Conservation (phyloP, 2,888 invertebrate species). For the Hypena proboscidalis region DNA sequence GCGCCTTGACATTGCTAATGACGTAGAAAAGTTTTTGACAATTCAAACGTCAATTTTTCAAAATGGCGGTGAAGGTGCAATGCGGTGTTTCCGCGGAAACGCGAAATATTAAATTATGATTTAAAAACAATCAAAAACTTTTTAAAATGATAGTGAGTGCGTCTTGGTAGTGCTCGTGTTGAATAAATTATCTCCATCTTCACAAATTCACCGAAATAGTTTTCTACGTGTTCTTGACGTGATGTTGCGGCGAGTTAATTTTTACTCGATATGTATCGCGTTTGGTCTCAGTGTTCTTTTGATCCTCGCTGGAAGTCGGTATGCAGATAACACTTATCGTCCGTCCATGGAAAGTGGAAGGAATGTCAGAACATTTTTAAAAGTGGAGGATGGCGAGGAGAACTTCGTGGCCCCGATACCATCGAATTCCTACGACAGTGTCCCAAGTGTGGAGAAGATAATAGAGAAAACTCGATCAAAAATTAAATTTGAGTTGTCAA, state of each 20-base stretch:
- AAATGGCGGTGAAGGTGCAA: slow-evolving; percentile 80
- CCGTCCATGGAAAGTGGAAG: slow-evolving; percentile 74
- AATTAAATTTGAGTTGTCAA: slow-evolving; percentile 70
- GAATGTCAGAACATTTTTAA: slow-evolving; percentile 82
- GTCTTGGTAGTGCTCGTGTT: slow-evolving; percentile 65
- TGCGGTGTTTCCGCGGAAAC: slow-evolving; percentile 84
- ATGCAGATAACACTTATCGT: slow-evolving; percentile 82
- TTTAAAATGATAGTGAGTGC: slow-evolving; percentile 71
- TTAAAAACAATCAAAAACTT: slow-evolving; percentile 63
- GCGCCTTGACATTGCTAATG: slow-evolving; percentile 12
- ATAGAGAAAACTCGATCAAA: slow-evolving; percentile 68
- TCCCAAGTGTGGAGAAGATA: slow-evolving; percentile 68
- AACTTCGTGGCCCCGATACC: slow-evolving; percentile 59
- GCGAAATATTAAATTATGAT: slow-evolving; percentile 73
- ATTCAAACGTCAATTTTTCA: slow-evolving; percentile 49
- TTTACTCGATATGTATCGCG: slow-evolving; percentile 82
- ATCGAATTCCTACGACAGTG: slow-evolving; percentile 70
- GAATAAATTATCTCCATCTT: slow-evolving; percentile 53
- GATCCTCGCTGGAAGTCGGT: slow-evolving; percentile 83
- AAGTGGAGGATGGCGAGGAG: slow-evolving; percentile 84
- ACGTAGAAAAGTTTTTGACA: slow-evolving; percentile 45
- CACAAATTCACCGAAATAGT: slow-evolving; percentile 48
- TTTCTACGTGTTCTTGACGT: slow-evolving; percentile 63
- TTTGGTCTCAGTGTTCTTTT: slow-evolving; percentile 82
- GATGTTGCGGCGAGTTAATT: slow-evolving; percentile 82